Base-by-base conservation (phyloP, 2,797 vertebrate species). In the Picus viridis region DNA sequence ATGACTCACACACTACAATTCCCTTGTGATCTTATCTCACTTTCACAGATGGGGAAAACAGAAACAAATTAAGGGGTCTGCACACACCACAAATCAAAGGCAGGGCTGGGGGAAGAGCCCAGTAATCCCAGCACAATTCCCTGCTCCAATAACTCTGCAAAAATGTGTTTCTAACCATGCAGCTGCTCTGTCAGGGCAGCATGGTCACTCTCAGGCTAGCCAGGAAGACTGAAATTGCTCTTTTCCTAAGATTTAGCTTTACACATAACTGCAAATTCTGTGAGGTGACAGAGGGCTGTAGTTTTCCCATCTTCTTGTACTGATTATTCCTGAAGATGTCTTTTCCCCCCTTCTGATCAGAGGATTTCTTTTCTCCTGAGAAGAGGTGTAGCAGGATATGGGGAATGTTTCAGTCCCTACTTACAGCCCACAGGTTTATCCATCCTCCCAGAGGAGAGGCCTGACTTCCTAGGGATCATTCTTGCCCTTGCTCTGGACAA, bases 41-140 rank as follows among this genome's bases (percentile, higher is more conserved):
- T 81, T 83, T 83, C 90, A 39, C 95, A 94, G 93, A 93, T 79
- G 82, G 93, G 90, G 49, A 86, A 93, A 96, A 82, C 89, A 95
- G 89, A 83, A 74, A 83, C 39, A 83, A 92, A 95, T 93, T 67
- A 72, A 72, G 73, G 93, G 84, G 88, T 72, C 72, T 94, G 94
- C 82, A 61, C 82, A 72, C 65, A 75, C 62, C 86, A 79, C 86
- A 83, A 94, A 94, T 94, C 95, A 95, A 92, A 93, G 84, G 88
- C 93, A 90, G 88, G 41, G 72, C 90, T 67, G 59, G 59, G 57
- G 82, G 70, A 45, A 85, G 65, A 56, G 19, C 53, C 51, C 58
- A 36, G 65, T 62, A 67, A 92, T 78, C 88, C 78, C 0, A 69
- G 69, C 84, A 75, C 88, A 70, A 64, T 81, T 93, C 94, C 86